These are phyloP conservation scores for Uloborus plumipes DNA, from an alignment of 2,888 invertebrate species.

Conservation along the genomic window DNA sequence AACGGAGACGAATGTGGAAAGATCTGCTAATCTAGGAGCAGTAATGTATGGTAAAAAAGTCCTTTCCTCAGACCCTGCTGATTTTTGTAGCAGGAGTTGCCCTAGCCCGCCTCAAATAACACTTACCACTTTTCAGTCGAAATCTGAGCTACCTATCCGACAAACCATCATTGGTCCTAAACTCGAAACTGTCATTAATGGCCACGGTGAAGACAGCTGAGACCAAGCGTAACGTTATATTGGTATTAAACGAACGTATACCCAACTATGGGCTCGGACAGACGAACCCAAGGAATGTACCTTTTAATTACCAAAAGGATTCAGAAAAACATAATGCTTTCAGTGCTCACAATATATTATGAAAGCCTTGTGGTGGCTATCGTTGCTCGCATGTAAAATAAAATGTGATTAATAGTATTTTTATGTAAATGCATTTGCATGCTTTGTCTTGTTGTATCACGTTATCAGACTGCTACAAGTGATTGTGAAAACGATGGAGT, in stretches of 20 bases:
- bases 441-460: too few species aligned
- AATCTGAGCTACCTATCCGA: constrained; percentile 62
- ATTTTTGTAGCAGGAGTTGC: constrained; percentile 21
- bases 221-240: constrained; percentile 19
- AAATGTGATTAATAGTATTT: constrained; percentile 28
- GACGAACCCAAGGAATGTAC: too few species aligned
- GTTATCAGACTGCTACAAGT: too few species aligned
- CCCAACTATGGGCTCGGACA: too few species aligned
- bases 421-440: constrained; percentile 8
- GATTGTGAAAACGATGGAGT: too few species aligned
- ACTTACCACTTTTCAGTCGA: constrained; percentile 59
- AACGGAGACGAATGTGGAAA: constrained; percentile 43
- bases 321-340: constrained; percentile 32
- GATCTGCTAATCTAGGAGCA: constrained; percentile 43
- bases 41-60: constrained; percentile 55
- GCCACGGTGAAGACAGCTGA: constrained; percentile 59
- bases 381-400: constrained; percentile 18
- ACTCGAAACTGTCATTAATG: constrained; percentile 60
- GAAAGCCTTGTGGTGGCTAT: constrained; percentile 29
- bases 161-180: constrained; percentile 59
- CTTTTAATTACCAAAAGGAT: neutral
- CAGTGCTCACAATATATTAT: constrained; percentile 45
- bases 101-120: constrained; percentile 51
- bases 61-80: constrained; percentile 23
- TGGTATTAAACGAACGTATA: neutral